A percentile compares a stretch with the other conserved stretches of the same genome.
Conservation (phyloP, 2,888 invertebrate genomes). For the Thera britannica region DNA sequence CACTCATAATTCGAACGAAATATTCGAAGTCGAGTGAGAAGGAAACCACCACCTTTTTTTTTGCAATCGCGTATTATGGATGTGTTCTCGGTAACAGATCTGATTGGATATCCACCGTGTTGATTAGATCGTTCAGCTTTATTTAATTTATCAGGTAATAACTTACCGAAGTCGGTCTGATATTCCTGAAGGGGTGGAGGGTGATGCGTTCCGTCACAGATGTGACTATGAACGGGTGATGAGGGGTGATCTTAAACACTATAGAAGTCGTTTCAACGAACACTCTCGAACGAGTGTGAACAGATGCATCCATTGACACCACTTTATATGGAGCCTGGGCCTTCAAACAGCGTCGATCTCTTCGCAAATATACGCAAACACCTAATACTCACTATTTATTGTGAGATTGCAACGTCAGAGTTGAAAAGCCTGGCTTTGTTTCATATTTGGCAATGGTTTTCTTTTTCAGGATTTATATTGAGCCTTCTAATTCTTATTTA, state of each 20-base stretch:
- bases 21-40: no score
- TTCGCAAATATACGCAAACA: constrained; percentile 76
- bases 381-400: constrained; percentile 70
- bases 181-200: constrained; percentile 59
- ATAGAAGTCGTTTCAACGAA: constrained; percentile 59
- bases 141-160: no score
- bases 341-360: constrained; percentile 63
- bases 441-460: background rate
- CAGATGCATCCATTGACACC: constrained; percentile 41
- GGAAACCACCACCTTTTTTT: no score
- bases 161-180: constrained; percentile 69
- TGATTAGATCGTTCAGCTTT: no score
- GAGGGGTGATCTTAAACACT: constrained; percentile 72
- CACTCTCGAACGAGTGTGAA: constrained; percentile 77
- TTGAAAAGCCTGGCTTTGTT: constrained; percentile 34
- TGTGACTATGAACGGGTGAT: constrained; percentile 77
- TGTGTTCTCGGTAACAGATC: no score
- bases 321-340: constrained; percentile 65
- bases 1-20: no score
- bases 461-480: background rate
- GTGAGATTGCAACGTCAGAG: constrained; percentile 62
- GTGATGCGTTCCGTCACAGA: constrained; percentile 74
- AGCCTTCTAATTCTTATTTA: background rate
- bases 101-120: no score
- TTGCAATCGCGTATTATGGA: no score